Conservation (phyloP, 2,888 invertebrate species). For the Adelognathus sp. region DNA sequence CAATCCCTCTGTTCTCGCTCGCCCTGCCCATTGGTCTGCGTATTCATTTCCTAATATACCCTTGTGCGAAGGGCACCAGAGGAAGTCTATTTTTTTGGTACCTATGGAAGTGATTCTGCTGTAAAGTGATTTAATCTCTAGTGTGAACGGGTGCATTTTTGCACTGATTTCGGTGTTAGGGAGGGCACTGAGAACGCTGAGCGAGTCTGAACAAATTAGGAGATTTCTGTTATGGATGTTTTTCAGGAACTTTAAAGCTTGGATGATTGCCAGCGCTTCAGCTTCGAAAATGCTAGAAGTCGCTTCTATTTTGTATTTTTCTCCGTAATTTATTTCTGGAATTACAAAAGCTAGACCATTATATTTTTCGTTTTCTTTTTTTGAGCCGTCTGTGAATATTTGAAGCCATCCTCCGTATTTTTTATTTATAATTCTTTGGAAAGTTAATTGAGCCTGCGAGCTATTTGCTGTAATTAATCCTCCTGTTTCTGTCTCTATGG, state of each 20-base stretch:
- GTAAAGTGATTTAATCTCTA: slow-evolving; percentile 2
- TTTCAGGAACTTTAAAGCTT: neutral
- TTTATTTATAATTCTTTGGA: neutral
- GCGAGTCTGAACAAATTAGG: neutral
- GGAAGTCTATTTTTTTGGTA: neutral
- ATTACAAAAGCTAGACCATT: neutral
- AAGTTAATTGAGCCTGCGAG: neutral
- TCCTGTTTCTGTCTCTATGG: neutral
- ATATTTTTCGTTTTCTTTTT: neutral
- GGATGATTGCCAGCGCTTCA: neutral
- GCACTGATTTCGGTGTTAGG: neutral
- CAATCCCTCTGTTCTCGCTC: neutral
- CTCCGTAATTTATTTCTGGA: neutral
- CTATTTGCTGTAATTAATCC: neutral
- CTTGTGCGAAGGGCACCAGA: neutral
- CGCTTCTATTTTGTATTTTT: neutral
- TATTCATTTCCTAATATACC: neutral
- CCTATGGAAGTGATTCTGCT: neutral
- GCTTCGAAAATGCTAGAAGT: neutral
- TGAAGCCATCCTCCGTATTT: neutral
- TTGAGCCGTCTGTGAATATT: neutral
- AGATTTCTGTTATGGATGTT: neutral
- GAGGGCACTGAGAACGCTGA: neutral
- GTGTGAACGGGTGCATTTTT: neutral
- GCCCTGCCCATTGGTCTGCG: neutral